These are phyloP conservation scores for Lysiphlebus fabarum DNA, from an alignment of 1,140 invertebrate genomes.

Conservation along the genomic window DNA sequence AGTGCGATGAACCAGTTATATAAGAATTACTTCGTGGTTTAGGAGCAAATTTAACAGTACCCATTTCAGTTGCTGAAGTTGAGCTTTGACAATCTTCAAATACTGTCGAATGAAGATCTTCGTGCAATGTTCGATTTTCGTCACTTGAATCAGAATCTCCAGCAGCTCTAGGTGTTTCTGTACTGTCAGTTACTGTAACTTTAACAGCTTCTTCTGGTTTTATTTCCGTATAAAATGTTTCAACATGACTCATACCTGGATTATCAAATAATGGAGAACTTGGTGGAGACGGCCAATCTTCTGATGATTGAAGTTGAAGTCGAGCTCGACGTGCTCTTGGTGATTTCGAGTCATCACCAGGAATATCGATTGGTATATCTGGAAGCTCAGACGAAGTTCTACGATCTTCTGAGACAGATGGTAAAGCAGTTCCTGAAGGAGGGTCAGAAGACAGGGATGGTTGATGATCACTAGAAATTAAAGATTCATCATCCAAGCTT, in stretches of 20 bases:
- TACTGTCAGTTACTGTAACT: conserved; percentile 63
- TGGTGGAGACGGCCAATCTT: conserved; percentile 76
- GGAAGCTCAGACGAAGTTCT: conserved; percentile 78
- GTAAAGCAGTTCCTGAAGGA: conserved; percentile 54
- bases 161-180: conserved; percentile 43
- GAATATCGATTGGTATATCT: conserved; percentile 72
- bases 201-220: conserved; percentile 69
- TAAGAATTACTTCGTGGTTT: conserved; percentile 70
- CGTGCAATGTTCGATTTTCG: conserved; percentile 55
- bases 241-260: conserved; percentile 72
- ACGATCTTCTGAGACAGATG: conserved; percentile 68
- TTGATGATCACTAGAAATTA: conserved; percentile 78
- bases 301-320: conserved; percentile 60
- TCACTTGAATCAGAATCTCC: conserved; percentile 55
- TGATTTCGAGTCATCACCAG: conserved; percentile 52
- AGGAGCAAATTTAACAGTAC: conserved; percentile 72
- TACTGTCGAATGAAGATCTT: conserved; percentile 49
- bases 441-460: conserved; percentile 81
- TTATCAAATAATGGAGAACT: conserved; percentile 66
- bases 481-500: conserved; percentile 77
- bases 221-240: conserved; percentile 77
- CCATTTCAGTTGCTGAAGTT: conserved; percentile 60
- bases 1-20: conserved; percentile 68
- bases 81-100: conserved; percentile 51
- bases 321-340: conserved; percentile 48